A percentile compares a stretch with the other conserved stretches of the same genome.
Conservation (phyloP, 1,140 invertebrate species). For the Euura saliciscinereae region DNA sequence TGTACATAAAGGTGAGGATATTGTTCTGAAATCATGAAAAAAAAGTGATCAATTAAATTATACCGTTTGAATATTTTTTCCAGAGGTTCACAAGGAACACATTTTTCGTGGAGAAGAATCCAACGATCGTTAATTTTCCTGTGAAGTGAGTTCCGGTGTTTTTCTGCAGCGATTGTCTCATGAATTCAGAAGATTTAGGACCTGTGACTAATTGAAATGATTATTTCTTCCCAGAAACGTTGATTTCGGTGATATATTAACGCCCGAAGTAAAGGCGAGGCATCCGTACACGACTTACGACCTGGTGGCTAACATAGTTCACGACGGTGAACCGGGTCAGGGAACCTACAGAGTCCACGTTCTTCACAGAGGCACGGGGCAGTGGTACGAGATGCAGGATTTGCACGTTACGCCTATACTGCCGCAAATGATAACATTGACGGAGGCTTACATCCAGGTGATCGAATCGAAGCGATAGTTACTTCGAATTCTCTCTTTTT, state of each 20-base stretch:
- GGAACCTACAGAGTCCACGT: conserved; percentile 96
- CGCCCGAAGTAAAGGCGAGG: conserved; percentile 79
- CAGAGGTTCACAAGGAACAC: conserved; percentile 98
- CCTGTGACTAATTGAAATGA: conserved; percentile 18
- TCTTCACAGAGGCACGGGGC: conserved; percentile 88
- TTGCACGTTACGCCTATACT: conserved; percentile 97
- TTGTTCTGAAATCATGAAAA: neutral
- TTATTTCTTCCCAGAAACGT: conserved; percentile 75
- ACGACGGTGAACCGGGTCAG: conserved; percentile 94
- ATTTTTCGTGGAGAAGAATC: conserved; percentile 99
- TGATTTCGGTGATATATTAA: conserved; percentile 96
- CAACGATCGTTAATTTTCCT: conserved; percentile 99
- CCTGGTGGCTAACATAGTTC: conserved; percentile 96
- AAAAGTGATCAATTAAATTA: neutral
- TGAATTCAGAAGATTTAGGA: conserved; percentile 6
- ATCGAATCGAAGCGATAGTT: conserved; percentile 8
- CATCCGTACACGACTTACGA: conserved; percentile 91
- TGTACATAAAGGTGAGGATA: conserved; percentile 85
- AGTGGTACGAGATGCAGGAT: conserved; percentile 97
- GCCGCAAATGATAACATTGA: conserved; percentile 99
- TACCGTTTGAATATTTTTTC: conserved; percentile 31
- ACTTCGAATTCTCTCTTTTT: neutral
- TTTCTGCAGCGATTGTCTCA: conserved; percentile 17
- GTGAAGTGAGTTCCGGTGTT: conserved; percentile 79
- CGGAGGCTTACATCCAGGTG: conserved; percentile 96